Conservation (phyloP, 2,888 invertebrate species). For the Sericinus montela region DNA sequence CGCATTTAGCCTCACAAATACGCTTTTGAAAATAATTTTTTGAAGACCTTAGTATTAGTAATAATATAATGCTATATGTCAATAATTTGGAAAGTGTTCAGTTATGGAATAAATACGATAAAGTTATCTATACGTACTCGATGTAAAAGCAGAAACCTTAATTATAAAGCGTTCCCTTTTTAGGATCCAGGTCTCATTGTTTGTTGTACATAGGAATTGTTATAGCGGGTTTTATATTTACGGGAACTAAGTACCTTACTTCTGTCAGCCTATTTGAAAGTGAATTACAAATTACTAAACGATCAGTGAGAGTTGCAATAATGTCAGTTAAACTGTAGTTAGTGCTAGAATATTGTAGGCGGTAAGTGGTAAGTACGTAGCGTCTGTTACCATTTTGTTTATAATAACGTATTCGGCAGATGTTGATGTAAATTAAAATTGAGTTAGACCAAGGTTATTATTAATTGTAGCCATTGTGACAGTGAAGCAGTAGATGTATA, state of each 20-base stretch:
- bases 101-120: too few species aligned
- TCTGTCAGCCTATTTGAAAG: neutral
- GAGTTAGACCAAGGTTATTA: conserved; percentile 8
- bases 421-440: neutral
- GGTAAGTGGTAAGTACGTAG: conserved; percentile 4
- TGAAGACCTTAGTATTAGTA: too few species aligned
- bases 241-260: neutral
- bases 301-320: conserved; percentile 68
- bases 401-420: neutral
- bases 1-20: too few species aligned
- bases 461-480: conserved; percentile 6
- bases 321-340: conserved; percentile 54
- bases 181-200: too few species aligned
- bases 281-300: conserved; percentile 23
- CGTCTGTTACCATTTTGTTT: conserved; percentile 13
- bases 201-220: too few species aligned
- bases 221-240: too few species aligned
- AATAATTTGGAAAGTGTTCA: too few species aligned
- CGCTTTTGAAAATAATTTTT: too few species aligned
- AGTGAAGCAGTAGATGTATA: conserved; percentile 7
- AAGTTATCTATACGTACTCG: too few species aligned
- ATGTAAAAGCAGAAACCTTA: too few species aligned
- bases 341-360: conserved; percentile 18
- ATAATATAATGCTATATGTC: too few species aligned
- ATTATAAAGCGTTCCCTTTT: too few species aligned